Evolutionary conservation across 2,113 vertebrate species (phyloP), one percentile per base, ranked within the genome.

Genomic region (Excalfactoria chinensis): DNA sequence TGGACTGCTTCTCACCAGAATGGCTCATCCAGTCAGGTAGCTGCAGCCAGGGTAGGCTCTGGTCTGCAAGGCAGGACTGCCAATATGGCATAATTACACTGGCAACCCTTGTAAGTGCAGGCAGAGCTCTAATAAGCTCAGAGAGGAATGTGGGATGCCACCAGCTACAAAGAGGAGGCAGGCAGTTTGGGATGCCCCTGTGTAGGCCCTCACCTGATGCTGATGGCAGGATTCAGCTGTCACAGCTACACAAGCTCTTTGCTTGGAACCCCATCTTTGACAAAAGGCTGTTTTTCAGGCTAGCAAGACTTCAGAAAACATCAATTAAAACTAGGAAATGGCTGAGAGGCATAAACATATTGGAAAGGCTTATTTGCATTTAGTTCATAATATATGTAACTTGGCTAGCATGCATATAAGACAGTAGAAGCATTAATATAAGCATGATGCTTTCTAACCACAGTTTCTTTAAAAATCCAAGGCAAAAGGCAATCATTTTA

Each of bases 301-400:
- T 22, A 35, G 43, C 60, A n/a, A 49, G 49, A 63, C 32, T 6
- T 35, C 66, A 37, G 48, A 49, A 4, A 40, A 56, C 48, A 70
- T 30, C n/a, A 25, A 41, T 18, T 34, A 35, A 17, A 46, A 55
- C 17, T 9, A 25, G 15, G 4, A 58, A 64, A 43, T 4, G 21
- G 11, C 20, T 1, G 2, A 23, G 35, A 80, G 44, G n/a, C 13
- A 14, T 1, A 43, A 59, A 35, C 2, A 1, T 9, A 44, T 28
- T 46, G 46, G 30, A 60, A 62, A 41, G 78, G 23, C 28, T 40
- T 18, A 19, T 32, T 2, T 41, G 46, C 26, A 15, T 68, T 22
- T 41, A 68, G 55, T 21, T 15, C 5, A 12, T 1, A 64, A n/a
- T 44, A 55, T 23, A 8, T 3, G 2, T 10, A 46, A 73, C 37